phyloP scores from a whole-genome alignment of 2,797 vertebrate species.

The Chiroxiphia lanceolata region DNA sequence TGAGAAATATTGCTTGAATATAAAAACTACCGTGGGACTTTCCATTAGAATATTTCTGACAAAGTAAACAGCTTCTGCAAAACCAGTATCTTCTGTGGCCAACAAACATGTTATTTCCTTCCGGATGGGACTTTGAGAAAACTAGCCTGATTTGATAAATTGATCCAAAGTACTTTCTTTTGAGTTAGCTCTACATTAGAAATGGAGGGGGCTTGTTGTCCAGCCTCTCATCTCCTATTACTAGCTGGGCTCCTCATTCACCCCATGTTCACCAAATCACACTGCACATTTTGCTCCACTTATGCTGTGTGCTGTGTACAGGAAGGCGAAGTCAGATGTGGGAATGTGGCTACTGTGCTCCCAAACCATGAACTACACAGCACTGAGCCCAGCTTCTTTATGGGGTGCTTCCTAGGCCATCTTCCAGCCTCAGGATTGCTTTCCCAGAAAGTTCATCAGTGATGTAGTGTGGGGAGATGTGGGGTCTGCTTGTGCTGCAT shows the following conservation, averaged over 20 bases:
- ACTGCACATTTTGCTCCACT: neutral
- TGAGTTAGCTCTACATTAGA: neutral
- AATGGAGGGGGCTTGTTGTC: neutral
- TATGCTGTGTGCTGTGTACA: neutral
- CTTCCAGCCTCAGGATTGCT: rapidly evolving
- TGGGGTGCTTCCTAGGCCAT: rapidly evolving
- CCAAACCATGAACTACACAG: neutral
- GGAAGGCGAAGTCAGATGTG: neutral
- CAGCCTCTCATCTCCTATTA: neutral
- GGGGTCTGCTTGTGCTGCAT: neutral
- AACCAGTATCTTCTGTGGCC: neutral
- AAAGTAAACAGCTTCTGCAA: neutral
- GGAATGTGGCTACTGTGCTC: neutral
- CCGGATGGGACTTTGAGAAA: neutral
- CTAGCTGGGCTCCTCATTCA: neutral
- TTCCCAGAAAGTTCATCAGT: neutral
- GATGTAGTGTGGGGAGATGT: rapidly evolving
- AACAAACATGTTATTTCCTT: neutral
- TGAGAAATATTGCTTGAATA: neutral
- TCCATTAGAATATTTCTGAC: neutral
- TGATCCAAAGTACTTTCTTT: neutral
- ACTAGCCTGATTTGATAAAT: neutral
- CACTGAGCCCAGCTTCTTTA: neutral
- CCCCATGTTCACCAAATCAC: rapidly evolving
- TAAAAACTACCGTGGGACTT: neutral